phyloP scores from a whole-genome alignment of 2,113 vertebrate genomes.

The Phrynosoma platyrhinos region DNA sequence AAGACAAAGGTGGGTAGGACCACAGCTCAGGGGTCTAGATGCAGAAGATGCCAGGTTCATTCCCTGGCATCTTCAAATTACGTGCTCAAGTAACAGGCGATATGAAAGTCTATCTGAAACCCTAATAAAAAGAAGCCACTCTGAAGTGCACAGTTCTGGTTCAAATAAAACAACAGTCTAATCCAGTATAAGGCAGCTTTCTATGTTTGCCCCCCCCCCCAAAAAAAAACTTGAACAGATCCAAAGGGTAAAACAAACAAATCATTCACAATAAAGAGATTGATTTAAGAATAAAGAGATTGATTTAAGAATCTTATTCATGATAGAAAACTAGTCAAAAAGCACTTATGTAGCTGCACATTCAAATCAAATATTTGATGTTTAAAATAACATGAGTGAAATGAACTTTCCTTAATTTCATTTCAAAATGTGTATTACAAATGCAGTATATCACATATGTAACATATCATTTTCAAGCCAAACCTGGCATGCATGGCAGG shows the following conservation, averaged over 20 bases:
- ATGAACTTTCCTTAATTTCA: neutral
- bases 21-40: neutral
- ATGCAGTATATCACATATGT: neutral
- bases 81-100: neutral
- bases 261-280: neutral
- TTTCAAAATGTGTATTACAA: constrained; percentile 4
- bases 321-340: neutral
- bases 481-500: neutral
- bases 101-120: neutral
- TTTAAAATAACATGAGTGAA: neutral
- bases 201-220: neutral
- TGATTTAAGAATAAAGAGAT: neutral
- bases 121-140: neutral
- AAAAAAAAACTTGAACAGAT: neutral
- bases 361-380: neutral
- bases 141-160: neutral
- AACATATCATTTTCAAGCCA: neutral
- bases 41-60: neutral
- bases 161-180: neutral
- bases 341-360: neutral
- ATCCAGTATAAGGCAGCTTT: neutral
- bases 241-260: neutral
- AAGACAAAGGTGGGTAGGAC: neutral
- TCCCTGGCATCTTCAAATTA: neutral
- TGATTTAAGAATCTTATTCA: neutral